Conservation (phyloP, 2,888 invertebrate genomes). For the Pheosia tremula region DNA sequence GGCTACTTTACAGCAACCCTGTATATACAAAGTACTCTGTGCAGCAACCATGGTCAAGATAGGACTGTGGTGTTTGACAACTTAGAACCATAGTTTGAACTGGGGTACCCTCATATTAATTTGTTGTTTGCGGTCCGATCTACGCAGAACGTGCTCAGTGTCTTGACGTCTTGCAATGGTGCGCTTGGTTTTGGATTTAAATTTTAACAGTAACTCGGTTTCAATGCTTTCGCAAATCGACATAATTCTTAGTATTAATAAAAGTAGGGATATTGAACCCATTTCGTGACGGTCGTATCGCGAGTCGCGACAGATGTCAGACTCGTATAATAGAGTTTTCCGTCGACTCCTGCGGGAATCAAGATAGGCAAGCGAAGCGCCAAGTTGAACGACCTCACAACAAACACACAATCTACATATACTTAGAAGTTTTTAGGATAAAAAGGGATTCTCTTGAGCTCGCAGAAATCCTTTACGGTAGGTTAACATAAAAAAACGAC, state of each 20-base stretch:
- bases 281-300: conserved; percentile 21
- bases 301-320: conserved; percentile 60
- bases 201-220: not conserved
- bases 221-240: conserved; percentile 2
- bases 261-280: conserved; percentile 41
- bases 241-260: conserved; percentile 31
- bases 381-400: conserved; percentile 25
- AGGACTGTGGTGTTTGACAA: too few relatives aligned
- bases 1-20: too few relatives aligned
- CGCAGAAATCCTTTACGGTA: not conserved
- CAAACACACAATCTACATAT: conserved; percentile 1
- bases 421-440: not conserved
- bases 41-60: too few relatives aligned
- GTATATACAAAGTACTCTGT: too few relatives aligned
- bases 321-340: conserved; percentile 58
- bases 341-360: conserved; percentile 39
- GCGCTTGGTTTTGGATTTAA: too few relatives aligned
- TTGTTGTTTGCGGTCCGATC: too few relatives aligned
- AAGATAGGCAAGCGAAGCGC: conserved; percentile 29
- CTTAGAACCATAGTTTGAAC: too few relatives aligned
- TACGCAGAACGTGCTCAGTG: too few relatives aligned
- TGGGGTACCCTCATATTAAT: too few relatives aligned
- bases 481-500: not conserved
- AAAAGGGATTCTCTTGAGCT: not conserved
- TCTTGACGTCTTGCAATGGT: too few relatives aligned